Evolutionary conservation across 2,888 invertebrate species (phyloP).

Genomic region (Eilema sororculum): DNA sequence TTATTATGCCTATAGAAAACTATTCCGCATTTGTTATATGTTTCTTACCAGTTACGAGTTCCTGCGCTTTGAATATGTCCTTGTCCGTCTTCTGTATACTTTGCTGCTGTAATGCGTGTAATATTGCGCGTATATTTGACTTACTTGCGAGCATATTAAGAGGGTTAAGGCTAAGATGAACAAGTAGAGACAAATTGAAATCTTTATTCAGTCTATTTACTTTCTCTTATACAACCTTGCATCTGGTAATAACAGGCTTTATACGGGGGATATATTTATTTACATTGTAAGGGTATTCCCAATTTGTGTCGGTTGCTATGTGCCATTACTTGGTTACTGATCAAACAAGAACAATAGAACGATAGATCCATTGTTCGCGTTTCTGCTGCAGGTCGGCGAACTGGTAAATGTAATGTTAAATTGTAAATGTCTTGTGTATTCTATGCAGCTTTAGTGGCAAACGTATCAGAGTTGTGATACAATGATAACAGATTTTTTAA

Average conservation of each 20-base stretch:
- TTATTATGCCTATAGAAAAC: neutral
- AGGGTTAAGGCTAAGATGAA: neutral
- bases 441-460: neutral
- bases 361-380: neutral
- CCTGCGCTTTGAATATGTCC: too few relatives aligned
- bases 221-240: neutral
- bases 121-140: neutral
- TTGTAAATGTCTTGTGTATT: neutral
- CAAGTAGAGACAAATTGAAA: neutral
- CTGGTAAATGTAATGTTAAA: neutral
- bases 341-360: slow-evolving; percentile 4
- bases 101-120: neutral
- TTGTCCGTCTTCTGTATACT: neutral
- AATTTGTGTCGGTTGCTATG: neutral
- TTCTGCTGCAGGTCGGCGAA: neutral
- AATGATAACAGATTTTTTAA: too few relatives aligned
- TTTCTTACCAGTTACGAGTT: too few relatives aligned
- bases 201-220: neutral
- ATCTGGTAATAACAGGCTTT: neutral
- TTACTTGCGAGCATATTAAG: neutral
- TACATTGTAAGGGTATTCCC: neutral
- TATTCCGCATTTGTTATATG: too few relatives aligned
- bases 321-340: neutral
- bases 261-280: neutral
- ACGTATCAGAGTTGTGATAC: neutral